phyloP scores from a whole-genome alignment of 2,888 invertebrate genomes.

The Pilophorus perplexus region DNA sequence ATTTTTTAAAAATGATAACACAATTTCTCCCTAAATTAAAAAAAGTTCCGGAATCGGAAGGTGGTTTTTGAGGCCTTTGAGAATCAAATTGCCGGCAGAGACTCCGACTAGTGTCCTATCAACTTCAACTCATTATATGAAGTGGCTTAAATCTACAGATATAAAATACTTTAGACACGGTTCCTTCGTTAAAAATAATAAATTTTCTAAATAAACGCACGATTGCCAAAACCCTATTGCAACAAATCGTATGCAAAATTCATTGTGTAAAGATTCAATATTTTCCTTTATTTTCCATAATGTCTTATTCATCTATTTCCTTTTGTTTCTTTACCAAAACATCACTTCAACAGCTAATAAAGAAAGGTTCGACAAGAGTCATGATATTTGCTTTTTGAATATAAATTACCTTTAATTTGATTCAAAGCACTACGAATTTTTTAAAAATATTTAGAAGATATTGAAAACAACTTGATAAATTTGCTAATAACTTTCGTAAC shows the following conservation, averaged over 20 bases:
- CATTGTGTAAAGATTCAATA: not conserved
- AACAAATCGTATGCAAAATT: too few relatives aligned
- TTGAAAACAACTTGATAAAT: constrained; percentile 4
- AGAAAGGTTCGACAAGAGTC: not conserved
- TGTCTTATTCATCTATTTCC: too few relatives aligned
- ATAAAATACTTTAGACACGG: constrained; percentile 27
- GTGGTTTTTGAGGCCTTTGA: constrained; percentile 14
- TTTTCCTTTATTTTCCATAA: too few relatives aligned
- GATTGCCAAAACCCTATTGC: too few relatives aligned
- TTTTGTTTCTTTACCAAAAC: not conserved
- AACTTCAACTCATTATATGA: constrained; percentile 12
- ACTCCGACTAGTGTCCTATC: constrained; percentile 6
- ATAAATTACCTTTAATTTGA: not conserved
- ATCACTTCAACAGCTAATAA: not conserved
- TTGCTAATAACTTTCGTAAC: not conserved
- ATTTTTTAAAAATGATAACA: too few relatives aligned
- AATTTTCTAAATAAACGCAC: not conserved
- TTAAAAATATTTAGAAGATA: constrained; percentile 13
- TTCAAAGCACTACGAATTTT: constrained; percentile 17
- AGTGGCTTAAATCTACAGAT: constrained; percentile 9
- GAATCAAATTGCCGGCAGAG: not conserved
- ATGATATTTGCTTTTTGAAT: not conserved
- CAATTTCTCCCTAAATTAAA: too few relatives aligned
- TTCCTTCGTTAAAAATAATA: not conserved
- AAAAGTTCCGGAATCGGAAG: too few relatives aligned